Percentiles rank a stretch among this genome's conserved stretches.
phyloP scores from a whole-genome alignment of 2,888 invertebrate genomes.

The Nowickia ferox region DNA sequence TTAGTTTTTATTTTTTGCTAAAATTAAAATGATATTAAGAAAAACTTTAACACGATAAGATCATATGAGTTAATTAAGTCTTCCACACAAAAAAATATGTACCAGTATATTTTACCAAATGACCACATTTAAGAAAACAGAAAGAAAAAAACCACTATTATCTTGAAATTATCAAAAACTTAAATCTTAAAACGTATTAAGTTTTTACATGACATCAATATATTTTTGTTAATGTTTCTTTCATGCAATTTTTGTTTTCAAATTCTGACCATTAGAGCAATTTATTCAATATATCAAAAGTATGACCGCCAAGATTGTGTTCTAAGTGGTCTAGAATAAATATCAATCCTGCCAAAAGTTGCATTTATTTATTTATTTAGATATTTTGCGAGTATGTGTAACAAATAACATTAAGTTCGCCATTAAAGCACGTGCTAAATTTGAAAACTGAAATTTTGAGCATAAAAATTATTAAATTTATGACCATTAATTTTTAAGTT shows the following conservation, averaged over 20 bases:
- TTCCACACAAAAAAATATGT: constrained; percentile 23
- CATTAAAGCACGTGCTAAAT: constrained; percentile 66
- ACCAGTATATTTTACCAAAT: background rate
- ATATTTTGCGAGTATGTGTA: constrained; percentile 2
- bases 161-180: constrained; percentile 39
- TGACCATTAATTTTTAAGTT: constrained; percentile 63
- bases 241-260: constrained; percentile 3
- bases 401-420: constrained; percentile 27
- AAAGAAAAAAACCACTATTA: background rate
- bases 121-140: constrained; percentile 10
- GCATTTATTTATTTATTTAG: background rate
- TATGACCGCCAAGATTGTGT: constrained; percentile 69
- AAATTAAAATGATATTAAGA: constrained; percentile 59
- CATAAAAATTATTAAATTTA: constrained; percentile 39
- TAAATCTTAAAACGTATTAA: constrained; percentile 61
- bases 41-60: constrained; percentile 59
- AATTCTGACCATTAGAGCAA: constrained; percentile 53
- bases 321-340: constrained; percentile 57
- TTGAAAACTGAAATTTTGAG: constrained; percentile 30
- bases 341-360: constrained; percentile 42
- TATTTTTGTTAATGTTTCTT: constrained; percentile 48
- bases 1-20: background rate
- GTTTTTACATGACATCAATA: constrained; percentile 52
- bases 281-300: constrained; percentile 69
- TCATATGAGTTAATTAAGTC: constrained; percentile 69